Percentiles rank a stretch among this genome's conserved stretches.
Conservation (phyloP, 1,140 invertebrate genomes). For the Agrilus planipennis region DNA sequence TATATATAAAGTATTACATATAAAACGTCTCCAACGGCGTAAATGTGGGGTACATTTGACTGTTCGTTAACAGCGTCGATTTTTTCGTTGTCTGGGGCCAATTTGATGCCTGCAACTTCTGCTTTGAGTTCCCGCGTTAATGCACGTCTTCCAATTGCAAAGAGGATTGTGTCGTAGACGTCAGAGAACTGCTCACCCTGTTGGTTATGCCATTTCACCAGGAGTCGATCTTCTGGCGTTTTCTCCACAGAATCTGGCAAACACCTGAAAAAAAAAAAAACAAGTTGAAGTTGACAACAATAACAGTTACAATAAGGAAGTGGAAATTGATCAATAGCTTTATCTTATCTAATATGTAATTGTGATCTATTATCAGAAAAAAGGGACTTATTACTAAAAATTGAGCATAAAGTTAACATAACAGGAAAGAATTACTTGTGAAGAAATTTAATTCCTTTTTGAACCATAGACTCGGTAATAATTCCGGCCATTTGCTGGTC, state of each 20-base stretch:
- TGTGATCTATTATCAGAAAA: conserved; percentile 2
- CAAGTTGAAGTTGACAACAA: conserved; percentile 1
- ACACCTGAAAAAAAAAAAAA: conserved; percentile 32
- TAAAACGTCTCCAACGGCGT: conserved; percentile 90
- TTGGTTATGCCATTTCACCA: conserved; percentile 54
- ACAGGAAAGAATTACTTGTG: conserved; percentile 34
- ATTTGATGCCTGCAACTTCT: conserved; percentile 52
- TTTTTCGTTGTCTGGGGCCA: conserved; percentile 46
- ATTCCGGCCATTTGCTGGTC: conserved; percentile 92
- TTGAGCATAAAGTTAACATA: not conserved
- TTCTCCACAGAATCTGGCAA: conserved; percentile 70
- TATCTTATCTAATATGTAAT: too few relatives aligned
- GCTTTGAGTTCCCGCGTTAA: conserved; percentile 57
- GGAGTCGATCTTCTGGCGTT: conserved; percentile 49
- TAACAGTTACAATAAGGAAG: too few relatives aligned
- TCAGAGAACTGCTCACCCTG: conserved; percentile 40
- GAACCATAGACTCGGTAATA: conserved; percentile 73
- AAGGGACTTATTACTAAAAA: too few relatives aligned
- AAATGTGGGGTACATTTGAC: conserved; percentile 79
- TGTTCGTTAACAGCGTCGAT: conserved; percentile 59
- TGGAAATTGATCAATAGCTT: too few relatives aligned
- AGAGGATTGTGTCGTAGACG: conserved; percentile 71
- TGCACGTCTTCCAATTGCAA: conserved; percentile 68
- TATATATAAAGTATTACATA: too few relatives aligned
- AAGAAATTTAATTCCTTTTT: conserved; percentile 75